Conservation (phyloP, 2,888 invertebrate genomes). For the Cremastinae sp. region DNA sequence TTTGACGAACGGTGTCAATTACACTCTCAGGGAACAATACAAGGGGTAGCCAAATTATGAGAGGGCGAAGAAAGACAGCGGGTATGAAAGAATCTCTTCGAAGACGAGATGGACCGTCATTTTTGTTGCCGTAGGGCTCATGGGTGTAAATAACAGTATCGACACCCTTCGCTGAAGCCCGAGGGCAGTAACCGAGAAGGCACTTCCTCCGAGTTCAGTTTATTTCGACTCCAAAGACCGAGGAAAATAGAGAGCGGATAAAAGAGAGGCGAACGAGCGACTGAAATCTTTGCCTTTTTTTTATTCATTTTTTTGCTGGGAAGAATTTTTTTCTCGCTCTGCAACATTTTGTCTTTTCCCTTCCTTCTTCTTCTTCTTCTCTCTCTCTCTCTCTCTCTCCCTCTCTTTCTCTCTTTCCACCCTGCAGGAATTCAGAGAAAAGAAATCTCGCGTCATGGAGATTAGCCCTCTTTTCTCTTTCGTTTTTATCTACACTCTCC, state of each 20-base stretch:
- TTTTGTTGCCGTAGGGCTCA: conserved; percentile 43
- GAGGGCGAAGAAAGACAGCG: conserved; percentile 35
- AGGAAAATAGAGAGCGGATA: conserved; percentile 29
- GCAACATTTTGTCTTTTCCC: background rate
- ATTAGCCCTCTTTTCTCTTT: conserved; percentile 67
- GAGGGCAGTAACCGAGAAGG: conserved; percentile 48
- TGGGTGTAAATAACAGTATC: conserved; percentile 44
- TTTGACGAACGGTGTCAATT: conserved; percentile 27
- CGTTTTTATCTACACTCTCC: conserved; percentile 61
- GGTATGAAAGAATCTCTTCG: conserved; percentile 4
- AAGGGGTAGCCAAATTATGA: conserved; percentile 31
- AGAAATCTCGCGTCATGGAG: conserved; percentile 64
- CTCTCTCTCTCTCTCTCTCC: conserved; percentile 6
- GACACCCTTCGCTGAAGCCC: conserved; percentile 57
- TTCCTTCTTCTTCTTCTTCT: conserved; percentile 34
- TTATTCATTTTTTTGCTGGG: conserved; percentile 27
- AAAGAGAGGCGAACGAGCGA: conserved; percentile 38
- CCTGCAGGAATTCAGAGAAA: conserved; percentile 34
- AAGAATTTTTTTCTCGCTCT: conserved; percentile 36
- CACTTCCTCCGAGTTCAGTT: conserved; percentile 34
- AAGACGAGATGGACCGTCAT: conserved; percentile 39
- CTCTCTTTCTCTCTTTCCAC: conserved; percentile 35
- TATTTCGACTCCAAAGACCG: conserved; percentile 47
- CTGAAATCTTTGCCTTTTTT: conserved; percentile 49
- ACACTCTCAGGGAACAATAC: conserved; percentile 10